Evolutionary conservation across 35 echinoderm and acorn worm species (phyloP), one percentile per base, ranked within the genome.

Genomic region (Eucidaris tribuloides): DNA sequence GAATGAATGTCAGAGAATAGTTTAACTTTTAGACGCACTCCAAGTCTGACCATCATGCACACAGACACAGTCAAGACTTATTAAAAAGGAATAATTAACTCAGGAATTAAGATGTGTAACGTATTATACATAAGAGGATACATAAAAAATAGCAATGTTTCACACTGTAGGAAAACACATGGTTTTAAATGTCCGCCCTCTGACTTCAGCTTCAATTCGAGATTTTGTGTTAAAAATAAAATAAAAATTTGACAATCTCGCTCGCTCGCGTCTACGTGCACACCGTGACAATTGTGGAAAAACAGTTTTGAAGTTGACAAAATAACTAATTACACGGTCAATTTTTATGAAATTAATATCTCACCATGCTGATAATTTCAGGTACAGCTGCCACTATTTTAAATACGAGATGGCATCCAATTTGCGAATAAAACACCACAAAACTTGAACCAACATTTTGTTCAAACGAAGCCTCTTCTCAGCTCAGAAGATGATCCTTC

Each of bases 401-500:
- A 9, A 74, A 41, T 2, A 44, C 38, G 22, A 40, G 34, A 43
- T 74, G 29, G 4, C 28, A 24, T 22, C 11, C 28, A 74, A 38
- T 20, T 38, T 44, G 37, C 41, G 29, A 35, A 22, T 38, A 44
- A 74, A 74, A 74, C 68, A 41, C 44, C 68, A 40, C 25, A 22
- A 74, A 74, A 44, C 68, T 74, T 44, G 34, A 24, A 40, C 35
- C 68, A 40, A 74, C 68, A 74, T 74, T 74, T 74, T 74, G 35
- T 33, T 40, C 33, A 40, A 74, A 74, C 22, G 44, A 74, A 7
- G 38, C 68, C 35, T 22, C 28, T 72, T 32, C 36, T 40, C 44
- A 42, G 68, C 38, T 42, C 68, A 5, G 13, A 36, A 60, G 64
- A 68, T 74, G 44, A 74, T 40, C 68, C 37, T 24, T 40, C 11